phyloP scores from a whole-genome alignment of 2,888 invertebrate species.

The Teinopalpus imperialis region DNA sequence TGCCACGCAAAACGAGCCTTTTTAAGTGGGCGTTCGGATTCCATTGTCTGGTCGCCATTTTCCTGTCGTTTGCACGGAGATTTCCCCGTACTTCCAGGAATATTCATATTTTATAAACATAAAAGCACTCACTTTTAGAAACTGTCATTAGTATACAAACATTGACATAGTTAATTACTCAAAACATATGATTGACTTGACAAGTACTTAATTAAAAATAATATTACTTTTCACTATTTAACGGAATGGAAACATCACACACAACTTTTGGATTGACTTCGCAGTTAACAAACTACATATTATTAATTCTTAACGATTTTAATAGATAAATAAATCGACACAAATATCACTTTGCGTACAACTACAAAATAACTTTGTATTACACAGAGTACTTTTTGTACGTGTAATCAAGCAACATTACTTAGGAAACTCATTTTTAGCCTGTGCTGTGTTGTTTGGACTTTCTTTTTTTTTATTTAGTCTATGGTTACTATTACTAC shows the following conservation, averaged over 20 bases:
- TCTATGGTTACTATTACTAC: no score
- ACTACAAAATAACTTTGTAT: neutral
- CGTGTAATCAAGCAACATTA: constrained; percentile 5
- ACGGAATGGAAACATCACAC: neutral
- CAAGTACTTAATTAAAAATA: constrained; percentile 59
- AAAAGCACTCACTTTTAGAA: constrained; percentile 35
- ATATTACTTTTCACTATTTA: constrained; percentile 30
- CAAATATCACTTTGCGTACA: constrained; percentile 1
- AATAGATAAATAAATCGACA: neutral
- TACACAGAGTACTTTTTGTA: no score
- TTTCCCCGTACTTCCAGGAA: constrained; percentile 60
- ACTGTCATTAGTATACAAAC: constrained; percentile 75
- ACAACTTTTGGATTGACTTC: no score
- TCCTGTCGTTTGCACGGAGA: constrained; percentile 76
- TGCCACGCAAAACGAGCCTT: constrained; percentile 86
- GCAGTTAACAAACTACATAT: no score
- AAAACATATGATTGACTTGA: constrained; percentile 73
- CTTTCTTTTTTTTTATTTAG: no score
- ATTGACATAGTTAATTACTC: constrained; percentile 73
- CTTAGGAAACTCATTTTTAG: neutral
- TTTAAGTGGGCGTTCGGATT: constrained; percentile 83
- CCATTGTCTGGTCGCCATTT: constrained; percentile 74
- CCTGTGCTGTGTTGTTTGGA: no score
- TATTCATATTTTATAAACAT: constrained; percentile 57
- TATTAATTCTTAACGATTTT: no score